phyloP scores from a whole-genome alignment of 2,113 vertebrate genomes.

The Myotis brandtii region DNA sequence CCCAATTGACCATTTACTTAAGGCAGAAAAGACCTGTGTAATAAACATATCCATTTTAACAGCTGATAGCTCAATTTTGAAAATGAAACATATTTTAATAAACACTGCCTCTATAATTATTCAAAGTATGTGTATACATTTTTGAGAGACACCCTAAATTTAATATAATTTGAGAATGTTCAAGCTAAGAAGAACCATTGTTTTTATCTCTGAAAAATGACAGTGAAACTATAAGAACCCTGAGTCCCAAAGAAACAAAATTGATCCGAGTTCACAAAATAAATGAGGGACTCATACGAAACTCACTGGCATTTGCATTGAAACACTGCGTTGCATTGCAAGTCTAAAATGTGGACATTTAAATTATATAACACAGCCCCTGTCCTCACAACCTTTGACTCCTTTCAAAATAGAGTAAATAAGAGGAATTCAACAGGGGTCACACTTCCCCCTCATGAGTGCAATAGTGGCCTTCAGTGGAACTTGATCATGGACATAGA shows the following conservation, averaged over 20 bases:
- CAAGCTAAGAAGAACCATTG: not conserved
- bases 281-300: not conserved
- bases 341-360: not conserved
- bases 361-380: not conserved
- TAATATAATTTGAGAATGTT: not conserved
- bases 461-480: not conserved
- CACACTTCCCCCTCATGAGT: not conserved
- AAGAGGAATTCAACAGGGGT: not conserved
- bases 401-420: not conserved
- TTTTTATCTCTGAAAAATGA: not conserved
- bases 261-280: not conserved
- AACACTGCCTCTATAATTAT: too few relatives aligned
- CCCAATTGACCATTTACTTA: not conserved
- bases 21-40: not conserved
- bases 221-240: not conserved
- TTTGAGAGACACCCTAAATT: not conserved
- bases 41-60: not conserved
- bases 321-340: not conserved
- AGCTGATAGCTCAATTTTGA: too few relatives aligned
- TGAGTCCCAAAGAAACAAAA: slow-evolving; percentile 1
- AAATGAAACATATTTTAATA: too few relatives aligned
- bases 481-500: not conserved
- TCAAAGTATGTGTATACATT: too few relatives aligned
- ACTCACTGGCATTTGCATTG: not conserved
- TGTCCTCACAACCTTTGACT: not conserved